Conservation (phyloP, 2,797 vertebrate genomes). For the Botia almorhae region DNA sequence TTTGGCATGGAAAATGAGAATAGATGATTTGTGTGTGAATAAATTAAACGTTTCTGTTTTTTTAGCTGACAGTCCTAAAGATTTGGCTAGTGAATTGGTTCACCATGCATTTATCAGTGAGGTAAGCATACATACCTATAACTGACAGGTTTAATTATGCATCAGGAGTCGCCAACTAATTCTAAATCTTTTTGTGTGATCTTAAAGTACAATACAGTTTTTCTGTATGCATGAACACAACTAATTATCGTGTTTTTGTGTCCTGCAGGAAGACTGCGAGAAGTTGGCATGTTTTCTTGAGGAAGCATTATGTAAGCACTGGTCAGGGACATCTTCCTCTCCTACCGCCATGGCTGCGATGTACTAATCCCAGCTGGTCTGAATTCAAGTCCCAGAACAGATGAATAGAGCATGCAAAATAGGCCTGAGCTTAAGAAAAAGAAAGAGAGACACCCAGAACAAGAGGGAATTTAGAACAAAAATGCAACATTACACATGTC, state of each 20-base stretch:
- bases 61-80: constrained; percentile 80
- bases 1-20: neutral
- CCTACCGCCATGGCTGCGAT: constrained; percentile 58
- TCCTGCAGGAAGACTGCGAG: constrained; percentile 78
- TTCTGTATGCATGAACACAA: neutral
- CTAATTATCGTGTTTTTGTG: constrained; percentile 29
- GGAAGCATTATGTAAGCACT: constrained; percentile 78
- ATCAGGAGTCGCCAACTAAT: neutral
- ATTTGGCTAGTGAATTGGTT: constrained; percentile 81
- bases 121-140: constrained; percentile 66
- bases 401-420: constrained; percentile 4
- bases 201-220: neutral
- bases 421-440: neutral
- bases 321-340: constrained; percentile 58
- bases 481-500: constrained; percentile 1
- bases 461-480: constrained; percentile 10
- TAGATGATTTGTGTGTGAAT: neutral
- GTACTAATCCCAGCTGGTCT: constrained; percentile 18
- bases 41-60: constrained; percentile 7
- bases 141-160: neutral
- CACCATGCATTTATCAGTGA: constrained; percentile 85
- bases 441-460: neutral
- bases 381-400: neutral
- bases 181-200: neutral
- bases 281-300: constrained; percentile 82